These are phyloP conservation scores for Scylla paramamosain DNA, from an alignment of 1,140 invertebrate genomes.

Conservation along the genomic window DNA sequence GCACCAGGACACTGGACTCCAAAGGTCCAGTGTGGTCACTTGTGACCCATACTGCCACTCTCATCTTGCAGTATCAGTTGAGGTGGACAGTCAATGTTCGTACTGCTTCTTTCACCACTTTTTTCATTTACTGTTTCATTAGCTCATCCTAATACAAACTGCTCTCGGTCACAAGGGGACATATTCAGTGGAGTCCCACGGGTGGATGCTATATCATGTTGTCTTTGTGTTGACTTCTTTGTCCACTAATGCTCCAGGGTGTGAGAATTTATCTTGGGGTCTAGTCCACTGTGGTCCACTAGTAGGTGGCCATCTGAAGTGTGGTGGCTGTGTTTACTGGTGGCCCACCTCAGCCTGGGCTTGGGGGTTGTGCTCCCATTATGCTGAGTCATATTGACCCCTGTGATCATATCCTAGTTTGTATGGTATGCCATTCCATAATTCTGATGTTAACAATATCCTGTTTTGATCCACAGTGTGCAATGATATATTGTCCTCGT, in stretches of 20 bases:
- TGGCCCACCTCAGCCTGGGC: conserved; percentile 54
- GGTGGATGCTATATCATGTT: conserved; percentile 54
- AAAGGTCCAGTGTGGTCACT: conserved; percentile 51
- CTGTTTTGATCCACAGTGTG: conserved; percentile 75
- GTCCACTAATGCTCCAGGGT: conserved; percentile 44
- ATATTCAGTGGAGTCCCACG: conserved; percentile 13
- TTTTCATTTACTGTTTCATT: not conserved
- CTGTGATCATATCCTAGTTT: conserved; percentile 74
- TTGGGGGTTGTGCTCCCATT: conserved; percentile 42
- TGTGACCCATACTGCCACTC: conserved; percentile 58
- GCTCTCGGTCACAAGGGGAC: not conserved
- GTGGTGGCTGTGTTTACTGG: conserved; percentile 61
- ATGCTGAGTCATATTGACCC: conserved; percentile 69
- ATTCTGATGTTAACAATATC: conserved; percentile 74
- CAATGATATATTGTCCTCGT: conserved; percentile 69
- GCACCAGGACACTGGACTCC: conserved; percentile 57
- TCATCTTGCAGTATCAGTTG: conserved; percentile 47
- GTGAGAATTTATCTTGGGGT: conserved; percentile 16
- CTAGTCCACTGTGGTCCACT: conserved; percentile 65
- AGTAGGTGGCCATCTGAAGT: conserved; percentile 54
- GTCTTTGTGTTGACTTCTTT: conserved; percentile 43
- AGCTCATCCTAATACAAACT: conserved; percentile 54
- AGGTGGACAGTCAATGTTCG: conserved; percentile 27
- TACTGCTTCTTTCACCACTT: conserved; percentile 1
- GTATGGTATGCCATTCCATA: conserved; percentile 75